Percentiles rank a stretch among this genome's conserved stretches.
Evolutionary conservation across 2,113 vertebrate genomes (phyloP).

Genomic region (Lucifuga dentata): DNA sequence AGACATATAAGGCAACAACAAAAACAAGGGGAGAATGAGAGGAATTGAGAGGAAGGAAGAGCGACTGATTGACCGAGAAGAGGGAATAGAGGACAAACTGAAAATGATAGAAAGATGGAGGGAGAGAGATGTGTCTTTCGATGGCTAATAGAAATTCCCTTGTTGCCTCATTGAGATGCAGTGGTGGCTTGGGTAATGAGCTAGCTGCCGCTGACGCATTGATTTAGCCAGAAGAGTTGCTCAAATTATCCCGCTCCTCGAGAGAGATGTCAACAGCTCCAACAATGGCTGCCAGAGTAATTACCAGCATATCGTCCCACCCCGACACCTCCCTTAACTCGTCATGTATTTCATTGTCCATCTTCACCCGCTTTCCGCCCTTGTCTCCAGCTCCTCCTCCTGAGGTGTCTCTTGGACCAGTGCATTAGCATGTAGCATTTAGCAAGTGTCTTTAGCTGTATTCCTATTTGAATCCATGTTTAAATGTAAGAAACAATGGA

Average conservation of each 20-base stretch:
- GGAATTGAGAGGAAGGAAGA: slow-evolving; percentile 30
- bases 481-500: neutral
- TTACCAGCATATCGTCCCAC: slow-evolving; percentile 42
- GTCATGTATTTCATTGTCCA: slow-evolving; percentile 12
- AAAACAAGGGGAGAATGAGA: slow-evolving; percentile 27
- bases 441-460: neutral
- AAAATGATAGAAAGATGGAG: slow-evolving; percentile 32
- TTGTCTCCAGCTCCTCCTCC: slow-evolving; percentile 9
- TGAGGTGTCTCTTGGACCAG: slow-evolving; percentile 1
- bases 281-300: slow-evolving; percentile 60
- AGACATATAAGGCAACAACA: slow-evolving; percentile 18
- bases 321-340: slow-evolving; percentile 25
- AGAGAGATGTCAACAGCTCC: slow-evolving; percentile 74
- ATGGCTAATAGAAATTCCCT: slow-evolving; percentile 68
- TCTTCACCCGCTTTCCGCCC: slow-evolving; percentile 24
- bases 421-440: neutral
- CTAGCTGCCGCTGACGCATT: slow-evolving; percentile 67
- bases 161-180: slow-evolving; percentile 68
- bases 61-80: slow-evolving; percentile 33
- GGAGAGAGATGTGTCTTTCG: slow-evolving; percentile 26
- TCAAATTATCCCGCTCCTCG: slow-evolving; percentile 69
- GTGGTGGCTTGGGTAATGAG: slow-evolving; percentile 63
- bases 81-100: slow-evolving; percentile 23
- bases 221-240: slow-evolving; percentile 69
- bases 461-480: neutral